A percentile compares a stretch with the other conserved stretches of the same genome.
phyloP scores from a whole-genome alignment of 2,113 vertebrate species.

The Nycticryphes semicollaris region DNA sequence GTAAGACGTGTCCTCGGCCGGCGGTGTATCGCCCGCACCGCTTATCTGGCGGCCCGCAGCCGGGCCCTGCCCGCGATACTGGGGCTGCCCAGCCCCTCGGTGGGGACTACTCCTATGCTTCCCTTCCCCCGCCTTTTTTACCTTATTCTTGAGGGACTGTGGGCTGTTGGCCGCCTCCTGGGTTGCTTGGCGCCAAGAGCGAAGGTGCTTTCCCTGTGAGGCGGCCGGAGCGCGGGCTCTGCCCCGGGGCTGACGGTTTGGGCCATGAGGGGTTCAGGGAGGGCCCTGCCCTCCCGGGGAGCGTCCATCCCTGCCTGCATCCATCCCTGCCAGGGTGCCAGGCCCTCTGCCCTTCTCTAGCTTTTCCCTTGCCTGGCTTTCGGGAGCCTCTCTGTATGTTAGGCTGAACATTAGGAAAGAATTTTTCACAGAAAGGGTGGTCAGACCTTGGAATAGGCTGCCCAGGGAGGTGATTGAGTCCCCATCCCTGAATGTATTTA shows the following conservation, averaged over 20 bases:
- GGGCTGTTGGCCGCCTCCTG: background rate
- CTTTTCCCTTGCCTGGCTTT: background rate
- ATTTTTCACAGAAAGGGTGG: too few species aligned
- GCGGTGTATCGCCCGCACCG: fast-evolving
- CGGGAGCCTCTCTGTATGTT: fast-evolving
- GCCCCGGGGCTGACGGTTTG: background rate
- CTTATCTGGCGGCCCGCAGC: background rate
- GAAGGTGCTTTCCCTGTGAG: background rate
- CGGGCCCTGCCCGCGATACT: background rate
- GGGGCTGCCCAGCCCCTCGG: background rate
- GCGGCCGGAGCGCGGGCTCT: too few species aligned
- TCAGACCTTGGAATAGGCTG: too few species aligned
- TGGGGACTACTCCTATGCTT: fast-evolving
- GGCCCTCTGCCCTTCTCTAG: background rate
- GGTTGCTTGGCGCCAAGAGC: background rate
- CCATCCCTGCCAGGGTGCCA: background rate
- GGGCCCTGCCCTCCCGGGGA: background rate
- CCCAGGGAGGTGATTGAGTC: too few species aligned
- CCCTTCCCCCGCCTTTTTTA: fast-evolving
- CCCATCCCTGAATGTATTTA: too few species aligned
- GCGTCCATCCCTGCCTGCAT: background rate
- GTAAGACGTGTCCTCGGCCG: background rate
- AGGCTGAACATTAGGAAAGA: too few species aligned
- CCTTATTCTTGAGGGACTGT: fast-evolving
- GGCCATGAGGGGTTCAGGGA: background rate